Evolutionary conservation across 30 jellyfish, hydroid and myxozoan genomes (phyloP).

Genomic region (Mastigias papua): DNA sequence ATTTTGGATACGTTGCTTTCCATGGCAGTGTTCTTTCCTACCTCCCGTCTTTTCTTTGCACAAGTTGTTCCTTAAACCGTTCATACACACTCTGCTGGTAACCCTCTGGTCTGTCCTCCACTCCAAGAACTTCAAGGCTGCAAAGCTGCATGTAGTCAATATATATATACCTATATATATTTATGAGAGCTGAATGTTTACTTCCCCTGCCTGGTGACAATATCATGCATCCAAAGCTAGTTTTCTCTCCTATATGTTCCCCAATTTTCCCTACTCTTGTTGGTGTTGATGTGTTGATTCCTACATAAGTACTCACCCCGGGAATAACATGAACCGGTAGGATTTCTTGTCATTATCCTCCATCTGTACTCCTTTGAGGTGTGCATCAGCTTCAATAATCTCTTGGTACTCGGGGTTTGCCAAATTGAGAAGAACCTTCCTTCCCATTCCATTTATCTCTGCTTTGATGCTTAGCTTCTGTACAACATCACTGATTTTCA

Average conservation of each 20-base stretch:
- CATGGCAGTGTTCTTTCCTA: conserved; percentile 43
- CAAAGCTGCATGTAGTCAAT: conserved; percentile 77
- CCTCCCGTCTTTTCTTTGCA: conserved; percentile 57
- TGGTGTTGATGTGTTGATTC: conserved; percentile 61
- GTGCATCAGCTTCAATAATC: conserved; percentile 55
- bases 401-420: conserved; percentile 62
- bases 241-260: conserved; percentile 77
- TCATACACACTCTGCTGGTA: conserved; percentile 68
- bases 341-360: conserved; percentile 46
- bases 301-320: conserved; percentile 61
- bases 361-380: conserved; percentile 72
- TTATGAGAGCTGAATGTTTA: conserved; percentile 23
- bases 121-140: conserved; percentile 74
- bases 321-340: conserved; percentile 58
- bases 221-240: conserved; percentile 83
- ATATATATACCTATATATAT: conserved; percentile 34
- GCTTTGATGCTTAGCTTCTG: conserved; percentile 17
- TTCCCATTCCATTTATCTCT: conserved; percentile 51
- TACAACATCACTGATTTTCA: conserved; percentile 11
- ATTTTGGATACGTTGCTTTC: conserved; percentile 27
- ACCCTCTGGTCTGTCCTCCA: conserved; percentile 78
- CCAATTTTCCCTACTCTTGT: conserved; percentile 75
- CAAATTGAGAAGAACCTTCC: conserved; percentile 50
- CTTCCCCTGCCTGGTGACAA: conserved; percentile 78
- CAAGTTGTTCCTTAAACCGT: conserved; percentile 72